Conservation (phyloP, 2,797 vertebrate genomes). For the Chiroxiphia lanceolata region DNA sequence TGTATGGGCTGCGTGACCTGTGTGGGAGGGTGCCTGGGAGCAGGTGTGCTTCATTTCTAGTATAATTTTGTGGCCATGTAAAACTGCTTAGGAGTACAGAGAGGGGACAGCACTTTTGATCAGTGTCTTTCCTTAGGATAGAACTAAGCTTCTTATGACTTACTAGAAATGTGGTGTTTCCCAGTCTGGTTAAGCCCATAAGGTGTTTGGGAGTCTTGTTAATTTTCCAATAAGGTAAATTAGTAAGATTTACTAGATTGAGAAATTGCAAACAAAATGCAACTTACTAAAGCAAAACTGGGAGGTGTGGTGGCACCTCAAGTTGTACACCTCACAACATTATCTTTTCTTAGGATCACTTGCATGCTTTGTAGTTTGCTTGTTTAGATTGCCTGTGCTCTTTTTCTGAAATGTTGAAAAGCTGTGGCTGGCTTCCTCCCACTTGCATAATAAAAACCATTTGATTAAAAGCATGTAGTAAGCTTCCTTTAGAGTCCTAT, state of each 20-base stretch:
- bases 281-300: conserved; percentile 19
- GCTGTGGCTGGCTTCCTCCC: background rate
- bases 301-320: background rate
- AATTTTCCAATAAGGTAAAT: background rate
- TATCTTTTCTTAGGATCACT: background rate
- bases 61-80: background rate
- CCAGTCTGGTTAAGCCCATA: background rate
- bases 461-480: background rate
- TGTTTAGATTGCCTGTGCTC: background rate
- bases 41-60: background rate
- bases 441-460: background rate
- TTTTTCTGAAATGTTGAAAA: background rate
- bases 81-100: background rate
- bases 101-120: background rate
- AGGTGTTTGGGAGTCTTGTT: background rate
- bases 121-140: background rate
- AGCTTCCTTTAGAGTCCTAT: background rate
- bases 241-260: background rate
- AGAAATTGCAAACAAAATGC: background rate
- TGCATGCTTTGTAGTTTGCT: background rate
- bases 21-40: background rate
- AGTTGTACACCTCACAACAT: background rate
- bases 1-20: fast-evolving
- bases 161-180: background rate
- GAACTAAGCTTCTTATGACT: background rate